A percentile compares a stretch with the other conserved stretches of the same genome.
phyloP scores from a whole-genome alignment of 2,113 vertebrate species.

The Amia ocellicauda region DNA sequence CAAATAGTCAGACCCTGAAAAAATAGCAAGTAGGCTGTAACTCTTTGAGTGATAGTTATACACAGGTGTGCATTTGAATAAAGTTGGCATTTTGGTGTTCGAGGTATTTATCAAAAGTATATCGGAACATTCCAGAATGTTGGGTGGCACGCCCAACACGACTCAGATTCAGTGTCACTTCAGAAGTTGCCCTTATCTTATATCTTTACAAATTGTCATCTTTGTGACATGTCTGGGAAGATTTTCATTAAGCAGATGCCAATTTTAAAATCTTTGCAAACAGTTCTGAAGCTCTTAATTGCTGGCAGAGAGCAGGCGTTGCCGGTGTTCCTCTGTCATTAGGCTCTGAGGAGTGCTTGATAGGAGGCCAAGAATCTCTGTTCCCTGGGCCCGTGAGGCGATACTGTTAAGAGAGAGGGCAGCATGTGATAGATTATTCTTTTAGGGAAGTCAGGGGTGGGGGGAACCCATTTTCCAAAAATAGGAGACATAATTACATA shows the following conservation, averaged over 20 bases:
- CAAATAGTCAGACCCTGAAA: no score
- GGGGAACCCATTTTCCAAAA: conserved; percentile 8
- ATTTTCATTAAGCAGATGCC: conserved; percentile 11
- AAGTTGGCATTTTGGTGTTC: no score
- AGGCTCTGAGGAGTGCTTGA: not conserved
- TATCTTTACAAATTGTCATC: not conserved
- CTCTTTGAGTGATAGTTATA: no score
- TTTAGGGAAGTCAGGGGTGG: not conserved
- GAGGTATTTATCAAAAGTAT: no score
- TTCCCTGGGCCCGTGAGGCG: not conserved
- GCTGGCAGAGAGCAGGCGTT: not conserved
- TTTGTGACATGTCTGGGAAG: not conserved
- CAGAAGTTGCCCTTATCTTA: not conserved
- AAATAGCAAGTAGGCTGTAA: no score
- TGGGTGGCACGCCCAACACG: not conserved
- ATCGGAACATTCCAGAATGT: no score
- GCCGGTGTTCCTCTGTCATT: not conserved
- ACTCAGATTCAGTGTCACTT: not conserved
- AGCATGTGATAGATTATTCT: not conserved
- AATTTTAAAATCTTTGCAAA: not conserved
- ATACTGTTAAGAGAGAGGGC: not conserved
- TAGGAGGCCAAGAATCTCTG: not conserved
- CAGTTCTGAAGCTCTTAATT: not conserved
- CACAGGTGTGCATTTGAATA: no score
- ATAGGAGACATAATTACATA: conserved; percentile 2